These are phyloP conservation scores for Brachypterus glaber DNA, from an alignment of 2,888 invertebrate species.

Conservation along the genomic window DNA sequence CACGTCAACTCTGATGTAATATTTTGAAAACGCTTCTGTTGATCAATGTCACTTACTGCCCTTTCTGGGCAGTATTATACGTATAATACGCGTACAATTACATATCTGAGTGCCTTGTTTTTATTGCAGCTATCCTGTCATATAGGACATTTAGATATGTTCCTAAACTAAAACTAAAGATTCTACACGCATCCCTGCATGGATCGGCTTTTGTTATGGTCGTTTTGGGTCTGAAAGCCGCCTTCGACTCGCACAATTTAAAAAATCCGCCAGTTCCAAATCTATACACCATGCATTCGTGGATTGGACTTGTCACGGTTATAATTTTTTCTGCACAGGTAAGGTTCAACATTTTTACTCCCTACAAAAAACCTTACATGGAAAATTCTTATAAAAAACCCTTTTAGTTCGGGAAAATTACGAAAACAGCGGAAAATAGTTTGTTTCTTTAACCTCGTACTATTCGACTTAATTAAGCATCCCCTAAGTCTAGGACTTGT, in stretches of 20 bases:
- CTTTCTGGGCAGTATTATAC: no score
- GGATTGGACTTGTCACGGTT: slow-evolving; percentile 68
- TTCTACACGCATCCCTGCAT: slow-evolving; percentile 64
- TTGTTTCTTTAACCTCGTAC: no score
- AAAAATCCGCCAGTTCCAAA: slow-evolving; percentile 51
- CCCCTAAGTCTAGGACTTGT: no score
- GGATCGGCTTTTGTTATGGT: slow-evolving; percentile 56
- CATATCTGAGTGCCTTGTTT: no score
- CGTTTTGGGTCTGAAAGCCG: slow-evolving; percentile 64
- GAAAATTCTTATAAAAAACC: background rate
- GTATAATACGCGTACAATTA: no score
- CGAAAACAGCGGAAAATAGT: no score
- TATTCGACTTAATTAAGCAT: no score
- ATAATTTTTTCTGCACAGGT: slow-evolving; percentile 66
- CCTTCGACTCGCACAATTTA: slow-evolving; percentile 71
- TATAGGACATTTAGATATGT: slow-evolving; percentile 68
- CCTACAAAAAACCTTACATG: background rate
- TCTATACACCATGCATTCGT: slow-evolving; percentile 68
- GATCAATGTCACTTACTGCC: no score
- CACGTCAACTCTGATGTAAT: no score
- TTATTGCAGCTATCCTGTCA: slow-evolving; percentile 62
- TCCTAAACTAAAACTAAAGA: slow-evolving; percentile 64
- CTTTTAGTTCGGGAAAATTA: no score
- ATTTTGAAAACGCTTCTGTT: no score
- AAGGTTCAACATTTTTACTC: slow-evolving; percentile 17